Conservation (phyloP, 1,140 invertebrate species). For the Physella acuta region DNA sequence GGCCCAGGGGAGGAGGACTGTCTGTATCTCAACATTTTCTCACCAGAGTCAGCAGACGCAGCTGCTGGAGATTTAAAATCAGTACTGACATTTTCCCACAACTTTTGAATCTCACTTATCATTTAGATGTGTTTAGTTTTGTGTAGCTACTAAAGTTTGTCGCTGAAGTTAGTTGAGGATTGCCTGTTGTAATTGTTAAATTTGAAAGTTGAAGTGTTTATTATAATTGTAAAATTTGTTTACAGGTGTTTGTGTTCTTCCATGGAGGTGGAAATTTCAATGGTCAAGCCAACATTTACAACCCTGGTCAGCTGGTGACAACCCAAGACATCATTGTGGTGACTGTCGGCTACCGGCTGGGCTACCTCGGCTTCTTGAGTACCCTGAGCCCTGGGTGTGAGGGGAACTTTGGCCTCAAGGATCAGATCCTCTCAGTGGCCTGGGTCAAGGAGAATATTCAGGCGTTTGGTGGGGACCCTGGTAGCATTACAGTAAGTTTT, state of each 20-base stretch:
- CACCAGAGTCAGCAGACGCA: background rate
- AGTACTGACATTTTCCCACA: too few species aligned
- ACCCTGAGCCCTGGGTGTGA: conserved; percentile 59
- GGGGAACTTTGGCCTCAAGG: conserved; percentile 59
- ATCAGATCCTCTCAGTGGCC: conserved; percentile 71
- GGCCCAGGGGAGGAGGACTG: conserved; percentile 14
- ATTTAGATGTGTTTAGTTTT: too few species aligned
- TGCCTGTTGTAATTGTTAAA: too few species aligned
- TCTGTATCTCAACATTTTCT: conserved; percentile 12
- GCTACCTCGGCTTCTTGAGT: conserved; percentile 70
- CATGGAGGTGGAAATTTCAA: conserved; percentile 90
- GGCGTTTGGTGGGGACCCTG: conserved; percentile 68
- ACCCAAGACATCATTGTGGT: conserved; percentile 79
- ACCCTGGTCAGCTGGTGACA: conserved; percentile 76
- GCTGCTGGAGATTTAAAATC: too few species aligned
- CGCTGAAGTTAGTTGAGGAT: background rate
- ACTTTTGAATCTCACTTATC: too few species aligned
- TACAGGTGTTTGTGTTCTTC: conserved; percentile 88
- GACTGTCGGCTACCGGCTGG: conserved; percentile 73
- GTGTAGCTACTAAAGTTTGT: too few species aligned
- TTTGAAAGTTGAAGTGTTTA: too few species aligned
- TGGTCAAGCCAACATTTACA: conserved; percentile 87
- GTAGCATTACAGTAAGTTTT: conserved; percentile 63
- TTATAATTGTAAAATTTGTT: too few species aligned
- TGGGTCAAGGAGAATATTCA: conserved; percentile 75